Evolutionary conservation across 2,113 vertebrate genomes (phyloP), one percentile per base, ranked within the genome.

Genomic region (Melanocharis versteri): DNA sequence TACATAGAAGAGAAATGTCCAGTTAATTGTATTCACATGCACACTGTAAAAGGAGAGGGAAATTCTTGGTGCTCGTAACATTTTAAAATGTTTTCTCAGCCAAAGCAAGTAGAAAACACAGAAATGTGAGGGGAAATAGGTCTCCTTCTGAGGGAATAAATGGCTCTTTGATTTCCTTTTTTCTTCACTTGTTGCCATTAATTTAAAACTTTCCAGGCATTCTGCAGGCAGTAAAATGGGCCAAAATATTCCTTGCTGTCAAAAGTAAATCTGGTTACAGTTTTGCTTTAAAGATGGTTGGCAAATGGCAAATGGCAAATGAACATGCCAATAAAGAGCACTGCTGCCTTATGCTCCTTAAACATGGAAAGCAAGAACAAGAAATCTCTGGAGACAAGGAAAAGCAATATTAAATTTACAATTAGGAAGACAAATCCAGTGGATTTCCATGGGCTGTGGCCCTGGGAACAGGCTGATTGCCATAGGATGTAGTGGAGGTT

Each of bases 181-280:
- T 83, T 94, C 86, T 95, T 94, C 86, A 96, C 96, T 96, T 42
- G 17, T 90, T 40, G 22, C 76, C 93, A 95, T 95, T 98, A 95
- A 95, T 97, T 93, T 96, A 86, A 98, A 98, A 97, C 61, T 96
- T 97, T 82, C 69, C 78, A 94, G 87, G 80, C 54, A 60, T 96
- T 96, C 94, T 90, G 65, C 30, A 93, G 76, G 81, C 95, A 95
- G 66, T 86, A 97, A 94, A 90, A 95, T 73, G 69, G 96, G 48
- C 60, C 66, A 93, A 96, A 89, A 95, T 95, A 94, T 51, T 90
- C 37, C 56, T 92, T 93, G 92, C 75, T 97, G 68, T 84, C 93
- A 93, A 83, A 87, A 96, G 90, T 81, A 95, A 92, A 75, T 92
- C 92, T 97, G 82, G 93, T 73, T 90, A 70, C 87, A 93, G 89